phyloP scores from a whole-genome alignment of 35 echinoderm and acorn worm species.

The Ophiothrix spiculata region DNA sequence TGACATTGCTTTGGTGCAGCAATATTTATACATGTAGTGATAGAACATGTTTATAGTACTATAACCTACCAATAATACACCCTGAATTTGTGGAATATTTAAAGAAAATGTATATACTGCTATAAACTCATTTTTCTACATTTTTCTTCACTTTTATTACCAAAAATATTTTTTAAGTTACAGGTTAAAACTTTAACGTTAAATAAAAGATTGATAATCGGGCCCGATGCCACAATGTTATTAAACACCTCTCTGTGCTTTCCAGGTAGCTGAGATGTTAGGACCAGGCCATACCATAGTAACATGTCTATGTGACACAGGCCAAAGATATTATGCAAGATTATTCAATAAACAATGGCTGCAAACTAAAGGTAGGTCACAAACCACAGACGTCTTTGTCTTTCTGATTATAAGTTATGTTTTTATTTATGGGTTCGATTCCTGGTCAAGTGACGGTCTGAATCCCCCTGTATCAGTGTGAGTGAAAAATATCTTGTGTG shows the following conservation, averaged over 20 bases:
- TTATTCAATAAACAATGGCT: slow-evolving; percentile 84
- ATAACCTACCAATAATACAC: too few relatives aligned
- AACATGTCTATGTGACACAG: slow-evolving; percentile 93
- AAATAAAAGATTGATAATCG: neutral
- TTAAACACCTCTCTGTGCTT: neutral
- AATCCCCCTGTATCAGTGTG: neutral
- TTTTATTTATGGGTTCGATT: neutral
- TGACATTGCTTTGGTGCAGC: too few relatives aligned
- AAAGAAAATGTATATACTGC: neutral
- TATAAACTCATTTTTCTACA: neutral
- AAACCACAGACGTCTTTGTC: neutral
- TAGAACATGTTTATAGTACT: too few relatives aligned
- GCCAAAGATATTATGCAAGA: slow-evolving; percentile 89
- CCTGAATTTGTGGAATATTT: too few relatives aligned
- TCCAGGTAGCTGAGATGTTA: slow-evolving; percentile 73
- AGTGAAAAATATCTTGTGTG: neutral
- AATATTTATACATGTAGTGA: too few relatives aligned
- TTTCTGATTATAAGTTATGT: neutral
- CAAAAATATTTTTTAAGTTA: neutral
- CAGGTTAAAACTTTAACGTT: neutral
- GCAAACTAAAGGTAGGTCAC: slow-evolving; percentile 65
- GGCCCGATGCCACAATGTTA: neutral
- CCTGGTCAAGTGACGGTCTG: neutral
- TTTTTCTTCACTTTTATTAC: neutral
- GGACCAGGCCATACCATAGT: slow-evolving; percentile 85